Conservation (phyloP, 2,113 vertebrate genomes). For the Myotis lucifugus region DNA sequence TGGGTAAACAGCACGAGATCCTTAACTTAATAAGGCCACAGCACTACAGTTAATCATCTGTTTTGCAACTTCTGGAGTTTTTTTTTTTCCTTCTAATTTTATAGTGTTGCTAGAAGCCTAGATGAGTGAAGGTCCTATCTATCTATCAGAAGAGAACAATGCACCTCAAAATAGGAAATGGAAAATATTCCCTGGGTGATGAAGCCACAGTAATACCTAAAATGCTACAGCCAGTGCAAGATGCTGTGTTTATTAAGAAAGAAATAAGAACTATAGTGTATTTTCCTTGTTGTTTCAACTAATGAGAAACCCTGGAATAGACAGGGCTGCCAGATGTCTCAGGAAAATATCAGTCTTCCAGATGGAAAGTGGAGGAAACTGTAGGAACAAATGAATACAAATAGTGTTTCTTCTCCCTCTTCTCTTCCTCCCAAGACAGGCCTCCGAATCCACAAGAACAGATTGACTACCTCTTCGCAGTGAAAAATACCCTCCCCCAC, state of each 20-base stretch:
- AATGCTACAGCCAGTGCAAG: not conserved
- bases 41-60: conserved; percentile 74
- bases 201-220: not conserved
- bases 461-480: not conserved
- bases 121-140: not conserved
- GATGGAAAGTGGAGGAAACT: not conserved
- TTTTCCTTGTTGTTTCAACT: conserved; percentile 44
- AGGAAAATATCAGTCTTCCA: conserved; percentile 36
- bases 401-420: conserved; percentile 25
- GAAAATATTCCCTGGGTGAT: conserved; percentile 18
- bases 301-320: conserved; percentile 19
- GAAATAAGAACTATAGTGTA: conserved; percentile 11
- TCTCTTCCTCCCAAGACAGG: not conserved
- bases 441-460: not conserved
- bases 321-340: not conserved
- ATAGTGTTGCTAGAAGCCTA: conserved; percentile 43
- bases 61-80: conserved; percentile 77
- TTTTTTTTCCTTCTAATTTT: conserved; percentile 62
- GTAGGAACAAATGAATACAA: conserved; percentile 35
- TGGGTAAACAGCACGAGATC: conserved; percentile 78
- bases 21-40: conserved; percentile 68
- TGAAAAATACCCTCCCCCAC: not conserved
- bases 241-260: not conserved
- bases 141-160: not conserved
- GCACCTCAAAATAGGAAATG: conserved; percentile 42